These are phyloP conservation scores for Epinephelus moara DNA, from an alignment of 2,113 vertebrate genomes.

Conservation along the genomic window DNA sequence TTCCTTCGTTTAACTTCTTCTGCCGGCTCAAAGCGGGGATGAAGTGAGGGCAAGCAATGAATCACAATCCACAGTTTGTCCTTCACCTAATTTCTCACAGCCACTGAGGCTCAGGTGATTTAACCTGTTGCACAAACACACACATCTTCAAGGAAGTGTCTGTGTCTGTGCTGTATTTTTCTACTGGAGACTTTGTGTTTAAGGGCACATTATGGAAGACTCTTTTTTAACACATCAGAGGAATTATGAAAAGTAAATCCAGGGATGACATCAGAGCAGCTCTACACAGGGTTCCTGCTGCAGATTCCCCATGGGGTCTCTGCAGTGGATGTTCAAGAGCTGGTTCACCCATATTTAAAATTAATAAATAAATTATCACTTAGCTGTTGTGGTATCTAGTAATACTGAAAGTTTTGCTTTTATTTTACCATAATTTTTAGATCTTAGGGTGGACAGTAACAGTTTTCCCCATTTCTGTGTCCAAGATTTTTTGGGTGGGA, in stretches of 20 bases:
- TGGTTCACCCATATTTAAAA: background rate
- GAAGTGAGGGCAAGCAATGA: conserved; percentile 59
- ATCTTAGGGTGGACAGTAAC: background rate
- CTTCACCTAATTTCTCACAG: conserved; percentile 62
- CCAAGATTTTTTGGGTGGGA: too few relatives aligned
- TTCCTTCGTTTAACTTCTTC: conserved; percentile 20
- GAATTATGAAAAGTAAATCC: too few relatives aligned
- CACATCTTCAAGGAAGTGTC: conserved; percentile 11
- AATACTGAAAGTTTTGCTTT: background rate
- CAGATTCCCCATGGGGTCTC: background rate
- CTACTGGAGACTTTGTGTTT: background rate
- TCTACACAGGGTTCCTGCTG: background rate
- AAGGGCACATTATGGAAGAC: background rate
- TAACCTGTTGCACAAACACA: conserved; percentile 45
- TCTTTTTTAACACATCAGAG: background rate
- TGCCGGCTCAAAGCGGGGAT: conserved; percentile 39
- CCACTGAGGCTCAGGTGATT: conserved; percentile 52
- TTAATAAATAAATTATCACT: too few relatives aligned
- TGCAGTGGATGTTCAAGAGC: background rate
- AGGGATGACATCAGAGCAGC: background rate
- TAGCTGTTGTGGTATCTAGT: background rate
- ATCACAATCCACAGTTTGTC: conserved; percentile 68
- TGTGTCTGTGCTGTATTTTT: background rate
- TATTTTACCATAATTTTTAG: background rate
- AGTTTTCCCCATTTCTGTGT: too few relatives aligned